Base-by-base conservation (phyloP, 2,888 invertebrate genomes). In the Drosophila robusta region DNA sequence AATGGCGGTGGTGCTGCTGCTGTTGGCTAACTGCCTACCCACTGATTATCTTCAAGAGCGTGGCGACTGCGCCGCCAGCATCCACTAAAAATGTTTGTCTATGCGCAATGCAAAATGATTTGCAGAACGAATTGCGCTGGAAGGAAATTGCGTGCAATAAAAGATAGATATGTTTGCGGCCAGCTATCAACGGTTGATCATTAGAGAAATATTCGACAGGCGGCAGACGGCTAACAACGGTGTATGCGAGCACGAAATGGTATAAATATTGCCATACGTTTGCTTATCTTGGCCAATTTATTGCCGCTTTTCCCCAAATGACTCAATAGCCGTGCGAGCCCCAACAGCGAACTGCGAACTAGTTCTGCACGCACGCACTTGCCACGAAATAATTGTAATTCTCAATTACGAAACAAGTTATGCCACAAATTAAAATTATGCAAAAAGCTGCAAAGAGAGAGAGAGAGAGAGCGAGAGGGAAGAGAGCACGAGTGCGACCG, bases 371-470 rank as follows among this genome's bases (percentile, higher is more conserved):
- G 78, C 85, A 87, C 83, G 80, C 87, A 86, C 81, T 86, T 79
- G 84, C 79, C 81, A 66, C 71, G 65, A 84, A 83, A 84, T 84
- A 81, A 86, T 88, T 88, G 81, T 84, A 88, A 86, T 89, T 90
- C 89, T 84, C 82, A 85, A 89, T 90, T 89, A 85, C 78, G 83
- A 89, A 89, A 89, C 89, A 78, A 89, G 89, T 90, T 89, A 87
- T 88, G 87, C 87, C 86, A 80, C 89, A 89, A 81, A 79, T 77
- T 78, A 78, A 86, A 78, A 84, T 87, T 85, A 84, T 82, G 87
- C 77, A 75, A 75, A 65, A 44, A 50, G 42, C 18, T 41, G 41
- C 56, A 42, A n/a, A 32, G 29, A 50, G 29, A 64, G 55, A 64
- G 24, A 36, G 36, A 49, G 26, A 49, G 12, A 44, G 32, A 46